A percentile compares a stretch with the other conserved stretches of the same genome.
These are phyloP conservation scores for Hemibagrus guttatus DNA, from an alignment of 2,797 vertebrate species.

Conservation along the genomic window DNA sequence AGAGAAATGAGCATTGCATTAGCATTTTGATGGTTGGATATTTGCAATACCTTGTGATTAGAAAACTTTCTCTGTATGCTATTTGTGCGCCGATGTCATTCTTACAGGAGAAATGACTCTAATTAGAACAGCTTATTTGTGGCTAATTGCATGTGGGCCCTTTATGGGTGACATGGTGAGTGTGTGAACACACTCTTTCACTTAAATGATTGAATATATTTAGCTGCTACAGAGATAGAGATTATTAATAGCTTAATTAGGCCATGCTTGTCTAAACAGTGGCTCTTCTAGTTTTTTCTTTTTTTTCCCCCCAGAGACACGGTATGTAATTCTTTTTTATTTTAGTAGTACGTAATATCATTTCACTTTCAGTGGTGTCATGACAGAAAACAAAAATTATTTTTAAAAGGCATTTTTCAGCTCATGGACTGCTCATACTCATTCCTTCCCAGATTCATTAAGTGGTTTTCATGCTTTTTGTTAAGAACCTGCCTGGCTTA, in stretches of 20 bases:
- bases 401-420: not conserved
- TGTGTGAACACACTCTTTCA: conserved; percentile 52
- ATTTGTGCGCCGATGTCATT: conserved; percentile 65
- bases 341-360: not conserved
- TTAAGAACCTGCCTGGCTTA: not conserved
- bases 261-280: conserved; percentile 56
- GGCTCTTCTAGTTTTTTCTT: conserved; percentile 41
- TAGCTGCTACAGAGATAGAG: conserved; percentile 63
- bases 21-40: not conserved
- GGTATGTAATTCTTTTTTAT: not conserved
- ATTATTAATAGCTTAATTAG: conserved; percentile 71
- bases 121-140: conserved; percentile 70
- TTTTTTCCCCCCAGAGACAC: not conserved
- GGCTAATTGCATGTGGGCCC: conserved; percentile 70
- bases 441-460: not conserved
- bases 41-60: not conserved
- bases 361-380: not conserved
- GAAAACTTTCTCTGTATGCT: conserved; percentile 11
- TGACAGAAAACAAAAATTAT: not conserved
- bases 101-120: conserved; percentile 75
- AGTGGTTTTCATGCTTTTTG: not conserved
- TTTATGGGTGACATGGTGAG: conserved; percentile 48
- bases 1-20: not conserved
- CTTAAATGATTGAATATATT: conserved; percentile 69
- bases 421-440: not conserved